Percentiles rank a stretch among this genome's conserved stretches.
Evolutionary conservation across 1,140 invertebrate genomes (phyloP).

Genomic region (Sminthurinus signatus): DNA sequence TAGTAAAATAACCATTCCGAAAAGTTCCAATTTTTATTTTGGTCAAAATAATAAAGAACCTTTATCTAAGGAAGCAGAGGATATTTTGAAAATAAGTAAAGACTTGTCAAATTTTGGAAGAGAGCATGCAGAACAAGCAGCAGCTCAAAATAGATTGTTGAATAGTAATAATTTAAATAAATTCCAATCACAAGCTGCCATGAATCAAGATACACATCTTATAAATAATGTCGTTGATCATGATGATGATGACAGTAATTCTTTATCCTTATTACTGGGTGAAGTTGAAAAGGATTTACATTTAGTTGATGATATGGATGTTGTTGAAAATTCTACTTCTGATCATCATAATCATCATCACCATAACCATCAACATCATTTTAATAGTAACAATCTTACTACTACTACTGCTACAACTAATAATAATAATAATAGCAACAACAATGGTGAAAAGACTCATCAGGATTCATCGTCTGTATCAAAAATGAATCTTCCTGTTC

Average conservation of each 20-base stretch:
- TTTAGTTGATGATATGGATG: constrained; percentile 31
- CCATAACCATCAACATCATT: no score
- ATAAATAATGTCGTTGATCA: background rate
- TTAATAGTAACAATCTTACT: no score
- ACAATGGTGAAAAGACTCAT: background rate
- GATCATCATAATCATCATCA: no score
- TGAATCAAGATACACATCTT: constrained; percentile 9
- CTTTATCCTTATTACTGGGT: constrained; percentile 25
- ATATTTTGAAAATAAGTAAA: constrained; percentile 37
- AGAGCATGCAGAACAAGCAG: constrained; percentile 19
- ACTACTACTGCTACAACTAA: background rate
- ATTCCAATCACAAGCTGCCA: background rate
- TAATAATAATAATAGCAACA: background rate
- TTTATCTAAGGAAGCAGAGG: constrained; percentile 35
- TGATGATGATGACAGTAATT: constrained; percentile 19
- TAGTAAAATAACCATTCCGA: constrained; percentile 11
- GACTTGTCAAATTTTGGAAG: constrained; percentile 38
- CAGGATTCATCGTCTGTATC: background rate
- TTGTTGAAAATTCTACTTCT: constrained; percentile 13
- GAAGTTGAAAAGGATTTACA: constrained; percentile 29
- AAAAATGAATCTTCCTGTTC: background rate
- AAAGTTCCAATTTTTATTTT: background rate
- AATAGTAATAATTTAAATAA: background rate
- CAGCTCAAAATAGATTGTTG: background rate
- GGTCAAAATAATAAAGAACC: constrained; percentile 1